Evolutionary conservation across 2,888 invertebrate species (phyloP), one percentile per base, ranked within the genome.

Genomic region (Luperina testacea): DNA sequence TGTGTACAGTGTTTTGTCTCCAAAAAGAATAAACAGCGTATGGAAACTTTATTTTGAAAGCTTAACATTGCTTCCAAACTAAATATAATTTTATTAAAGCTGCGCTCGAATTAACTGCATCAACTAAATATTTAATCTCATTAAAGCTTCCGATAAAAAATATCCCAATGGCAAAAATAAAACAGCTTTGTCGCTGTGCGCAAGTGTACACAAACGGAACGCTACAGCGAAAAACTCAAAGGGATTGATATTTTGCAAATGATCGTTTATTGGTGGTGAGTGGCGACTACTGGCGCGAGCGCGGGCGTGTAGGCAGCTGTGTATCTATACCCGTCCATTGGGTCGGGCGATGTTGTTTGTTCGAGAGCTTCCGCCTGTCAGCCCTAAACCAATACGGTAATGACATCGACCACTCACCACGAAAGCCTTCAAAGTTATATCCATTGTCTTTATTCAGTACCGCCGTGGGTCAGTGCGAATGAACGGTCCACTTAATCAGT

Each of bases 331-430:
- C 82, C 86, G 87, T 77, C 87, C 88, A 89, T 87, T 85, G 87
- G 90, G 85, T 63, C 80, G 87, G 91, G 87, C 84, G 69, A 78
- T 87, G 89, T 90, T 91, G 90, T 91, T 94, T 93, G 93, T 93
- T 90, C 85, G 83, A 92, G 91, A 87, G 92, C 91, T 93, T 92
- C 92, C 92, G 92, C 88, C 88, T 91, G 91, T 90, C 92, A 92
- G 88, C 85, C 94, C 94, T 94, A 93, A 93, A 92, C 92, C 91
- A 94, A 94, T 93, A 94, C 90, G 90, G 91, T 93, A 94, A 94
- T 94, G 92, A 93, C 90, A 90, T 90, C 89, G 90, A 88, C 91
- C 92, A 92, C 92, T 93, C 92, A 90, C 91, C 87, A 85, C 88
- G 84, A 87, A 91, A 90, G 90, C 90, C 90, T 92, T 90, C 87